Conservation (phyloP, 2,797 vertebrate species). For the Chromobotia macracanthus region DNA sequence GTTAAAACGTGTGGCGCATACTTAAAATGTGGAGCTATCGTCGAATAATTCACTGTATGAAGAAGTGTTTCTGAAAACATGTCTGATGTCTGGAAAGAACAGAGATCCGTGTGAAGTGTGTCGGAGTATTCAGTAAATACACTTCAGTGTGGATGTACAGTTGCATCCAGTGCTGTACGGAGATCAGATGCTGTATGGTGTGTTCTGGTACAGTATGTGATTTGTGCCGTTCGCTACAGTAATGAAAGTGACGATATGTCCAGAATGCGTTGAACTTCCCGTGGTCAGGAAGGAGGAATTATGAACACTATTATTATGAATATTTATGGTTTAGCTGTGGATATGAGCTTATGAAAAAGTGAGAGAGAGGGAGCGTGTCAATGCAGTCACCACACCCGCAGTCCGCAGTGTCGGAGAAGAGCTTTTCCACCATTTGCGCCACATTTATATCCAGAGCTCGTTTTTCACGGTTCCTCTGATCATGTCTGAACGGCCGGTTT, state of each 20-base stretch:
- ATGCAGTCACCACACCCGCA: conserved; percentile 85
- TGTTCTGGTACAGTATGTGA: conserved; percentile 54
- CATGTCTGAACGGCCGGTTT: too few species aligned
- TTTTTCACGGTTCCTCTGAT: background rate
- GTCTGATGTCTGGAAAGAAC: conserved; percentile 4
- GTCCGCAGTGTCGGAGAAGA: conserved; percentile 62
- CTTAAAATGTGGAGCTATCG: background rate
- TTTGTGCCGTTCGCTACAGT: conserved; percentile 46
- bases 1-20: too few species aligned
- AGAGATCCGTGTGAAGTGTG: conserved; percentile 52
- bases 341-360: background rate
- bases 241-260: conserved; percentile 58
- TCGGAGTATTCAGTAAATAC: background rate
- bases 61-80: too few species aligned
- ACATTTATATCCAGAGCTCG: background rate
- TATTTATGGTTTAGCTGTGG: too few species aligned
- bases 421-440: background rate
- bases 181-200: conserved; percentile 44
- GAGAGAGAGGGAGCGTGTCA: conserved; percentile 47
- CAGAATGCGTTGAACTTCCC: conserved; percentile 64
- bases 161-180: conserved; percentile 33
- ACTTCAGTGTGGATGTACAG: conserved; percentile 58
- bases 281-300: conserved; percentile 53
- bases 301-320: too few species aligned
- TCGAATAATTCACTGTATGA: background rate